Percentiles rank a stretch among this genome's conserved stretches.
Evolutionary conservation across 2,797 vertebrate genomes (phyloP).

Genomic region (Zalophus californianus): DNA sequence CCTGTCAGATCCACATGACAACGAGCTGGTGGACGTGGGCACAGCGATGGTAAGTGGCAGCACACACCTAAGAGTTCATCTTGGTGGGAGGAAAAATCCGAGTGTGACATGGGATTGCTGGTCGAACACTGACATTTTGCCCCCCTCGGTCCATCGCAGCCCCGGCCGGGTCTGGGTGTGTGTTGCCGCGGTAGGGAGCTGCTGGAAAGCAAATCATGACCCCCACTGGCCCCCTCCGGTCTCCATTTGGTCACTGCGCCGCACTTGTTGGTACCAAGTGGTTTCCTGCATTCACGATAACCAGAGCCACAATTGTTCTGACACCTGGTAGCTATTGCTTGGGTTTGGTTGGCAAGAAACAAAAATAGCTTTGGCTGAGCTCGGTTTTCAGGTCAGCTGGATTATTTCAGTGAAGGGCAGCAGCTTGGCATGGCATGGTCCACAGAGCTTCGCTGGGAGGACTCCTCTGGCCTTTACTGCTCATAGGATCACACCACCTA

Average conservation of each 20-base stretch:
- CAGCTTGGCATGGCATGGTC: neutral
- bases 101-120: neutral
- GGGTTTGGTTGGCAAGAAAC: neutral
- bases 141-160: neutral
- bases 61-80: accelerated
- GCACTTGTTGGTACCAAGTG: neutral
- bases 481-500: accelerated
- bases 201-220: neutral
- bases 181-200: accelerated
- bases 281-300: accelerated
- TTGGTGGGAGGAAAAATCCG: neutral
- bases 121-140: neutral
- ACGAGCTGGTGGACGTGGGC: neutral
- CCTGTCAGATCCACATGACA: neutral
- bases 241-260: neutral
- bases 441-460: accelerated
- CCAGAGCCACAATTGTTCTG: accelerated
- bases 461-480: neutral
- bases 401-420: neutral
- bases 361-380: conserved; percentile 34
- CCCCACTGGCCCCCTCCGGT: accelerated
- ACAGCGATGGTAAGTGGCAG: conserved; percentile 55
- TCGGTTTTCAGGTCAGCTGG: neutral
- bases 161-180: neutral
- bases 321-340: neutral